phyloP scores from a whole-genome alignment of 2,797 vertebrate species.

The Microctenopoma lineatum region DNA sequence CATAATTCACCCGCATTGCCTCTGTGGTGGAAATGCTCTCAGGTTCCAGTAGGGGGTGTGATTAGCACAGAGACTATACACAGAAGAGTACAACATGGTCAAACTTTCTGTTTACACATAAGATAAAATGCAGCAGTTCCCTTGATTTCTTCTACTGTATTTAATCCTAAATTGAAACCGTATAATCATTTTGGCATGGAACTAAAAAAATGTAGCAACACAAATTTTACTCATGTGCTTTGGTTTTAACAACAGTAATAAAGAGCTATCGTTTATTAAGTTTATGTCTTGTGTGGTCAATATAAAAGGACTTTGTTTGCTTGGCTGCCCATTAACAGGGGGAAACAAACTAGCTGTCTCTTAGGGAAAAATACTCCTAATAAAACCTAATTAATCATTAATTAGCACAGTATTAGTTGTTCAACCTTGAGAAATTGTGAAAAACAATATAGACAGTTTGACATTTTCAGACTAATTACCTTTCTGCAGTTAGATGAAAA shows the following conservation, averaged over 20 bases:
- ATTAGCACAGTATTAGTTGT: no score
- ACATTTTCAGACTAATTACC: not conserved
- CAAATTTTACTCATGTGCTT: not conserved
- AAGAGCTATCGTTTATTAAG: not conserved
- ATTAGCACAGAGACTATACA: not conserved
- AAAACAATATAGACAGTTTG: not conserved
- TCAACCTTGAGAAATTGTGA: no score
- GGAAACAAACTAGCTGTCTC: no score
- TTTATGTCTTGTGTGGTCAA: no score
- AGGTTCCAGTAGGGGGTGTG: slow-evolving; percentile 14
- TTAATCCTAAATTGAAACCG: slow-evolving; percentile 4
- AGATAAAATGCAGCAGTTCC: not conserved
- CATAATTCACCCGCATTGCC: slow-evolving; percentile 5
- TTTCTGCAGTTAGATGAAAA: not conserved
- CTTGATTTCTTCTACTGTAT: not conserved
- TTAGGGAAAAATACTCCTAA: no score
- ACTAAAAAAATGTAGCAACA: not conserved
- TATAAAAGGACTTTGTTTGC: not conserved
- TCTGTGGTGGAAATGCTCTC: not conserved
- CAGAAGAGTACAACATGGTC: not conserved
- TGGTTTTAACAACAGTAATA: not conserved
- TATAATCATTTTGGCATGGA: not conserved
- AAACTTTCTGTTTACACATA: not conserved
- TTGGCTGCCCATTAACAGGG: not conserved
- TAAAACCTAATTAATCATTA: no score